A percentile compares a stretch with the other conserved stretches of the same genome.
phyloP scores from a whole-genome alignment of 2,797 vertebrate species.

The Pteropus rufus region DNA sequence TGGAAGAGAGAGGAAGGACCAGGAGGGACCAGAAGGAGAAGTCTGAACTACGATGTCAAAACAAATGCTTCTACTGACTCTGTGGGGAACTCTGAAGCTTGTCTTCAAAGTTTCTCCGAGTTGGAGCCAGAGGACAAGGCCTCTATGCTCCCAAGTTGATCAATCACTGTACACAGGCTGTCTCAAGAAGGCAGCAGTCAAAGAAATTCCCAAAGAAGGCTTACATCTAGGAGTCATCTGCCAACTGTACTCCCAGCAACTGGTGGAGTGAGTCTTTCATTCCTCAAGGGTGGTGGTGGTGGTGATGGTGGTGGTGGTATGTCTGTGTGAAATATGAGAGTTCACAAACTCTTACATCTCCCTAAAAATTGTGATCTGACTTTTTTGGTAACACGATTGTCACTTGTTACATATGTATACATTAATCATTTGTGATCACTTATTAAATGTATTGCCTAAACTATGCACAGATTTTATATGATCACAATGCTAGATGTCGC shows the following conservation, averaged over 20 bases:
- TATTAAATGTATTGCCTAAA: background rate
- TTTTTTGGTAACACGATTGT: background rate
- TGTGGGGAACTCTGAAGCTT: background rate
- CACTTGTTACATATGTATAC: background rate
- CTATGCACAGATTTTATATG: background rate
- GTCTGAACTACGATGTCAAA: background rate
- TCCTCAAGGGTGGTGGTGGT: background rate
- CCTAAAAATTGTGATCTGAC: background rate
- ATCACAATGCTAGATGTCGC: background rate
- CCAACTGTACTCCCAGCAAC: background rate
- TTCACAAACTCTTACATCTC: background rate
- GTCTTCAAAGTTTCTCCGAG: background rate
- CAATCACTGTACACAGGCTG: background rate
- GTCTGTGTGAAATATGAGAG: background rate
- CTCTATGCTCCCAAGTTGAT: background rate
- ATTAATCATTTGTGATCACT: background rate
- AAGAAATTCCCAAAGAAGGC: background rate
- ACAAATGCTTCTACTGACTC: background rate
- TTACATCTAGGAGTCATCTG: background rate
- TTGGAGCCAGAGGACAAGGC: background rate
- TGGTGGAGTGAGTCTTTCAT: background rate
- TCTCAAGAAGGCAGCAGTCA: background rate
- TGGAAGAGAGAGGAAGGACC: background rate
- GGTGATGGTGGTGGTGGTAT: background rate
- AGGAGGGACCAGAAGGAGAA: background rate